Evolutionary conservation across 2,888 invertebrate species (phyloP).

Genomic region (Oscheius sp.): DNA sequence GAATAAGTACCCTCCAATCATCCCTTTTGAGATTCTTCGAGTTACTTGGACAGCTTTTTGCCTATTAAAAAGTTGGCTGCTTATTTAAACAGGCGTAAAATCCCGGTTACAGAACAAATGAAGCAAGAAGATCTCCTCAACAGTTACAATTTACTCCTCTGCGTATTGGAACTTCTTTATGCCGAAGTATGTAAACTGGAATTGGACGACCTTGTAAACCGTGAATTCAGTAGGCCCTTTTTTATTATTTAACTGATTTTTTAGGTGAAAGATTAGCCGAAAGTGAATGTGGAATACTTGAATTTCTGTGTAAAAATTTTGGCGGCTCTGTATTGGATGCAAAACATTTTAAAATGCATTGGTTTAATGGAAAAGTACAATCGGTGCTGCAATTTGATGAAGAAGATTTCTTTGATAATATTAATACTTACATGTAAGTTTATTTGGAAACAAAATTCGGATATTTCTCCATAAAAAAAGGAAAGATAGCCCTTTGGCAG

Average conservation of each 20-base stretch:
- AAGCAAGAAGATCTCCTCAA: slow-evolving; percentile 86
- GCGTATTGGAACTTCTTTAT: slow-evolving; percentile 90
- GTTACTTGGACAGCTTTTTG: slow-evolving; percentile 5
- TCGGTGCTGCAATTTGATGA: slow-evolving; percentile 2
- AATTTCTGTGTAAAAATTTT: slow-evolving; percentile 82
- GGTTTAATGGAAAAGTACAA: slow-evolving; percentile 8
- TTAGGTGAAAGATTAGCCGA: slow-evolving; percentile 36
- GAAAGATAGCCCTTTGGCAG: too few species aligned
- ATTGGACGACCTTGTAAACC: slow-evolving; percentile 51
- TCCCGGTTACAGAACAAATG: slow-evolving; percentile 40
- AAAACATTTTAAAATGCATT: slow-evolving; percentile 87
- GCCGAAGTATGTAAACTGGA: slow-evolving; percentile 83
- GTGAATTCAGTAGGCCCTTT: slow-evolving; percentile 46
- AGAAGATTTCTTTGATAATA: neutral
- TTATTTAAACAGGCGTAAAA: too few species aligned
- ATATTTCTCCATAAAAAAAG: too few species aligned
- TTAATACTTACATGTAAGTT: neutral
- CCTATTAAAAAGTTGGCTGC: slow-evolving; percentile 14
- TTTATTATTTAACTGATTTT: neutral
- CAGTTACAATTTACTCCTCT: slow-evolving; percentile 89
- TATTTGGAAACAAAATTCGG: too few species aligned
- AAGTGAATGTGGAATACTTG: slow-evolving; percentile 38
- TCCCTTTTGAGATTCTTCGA: slow-evolving; percentile 7
- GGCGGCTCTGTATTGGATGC: slow-evolving; percentile 89
- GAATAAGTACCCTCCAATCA: too few species aligned